A percentile compares a stretch with the other conserved stretches of the same genome.
Conservation (phyloP, 1,140 invertebrate species). For the Eriocheir sinensis region DNA sequence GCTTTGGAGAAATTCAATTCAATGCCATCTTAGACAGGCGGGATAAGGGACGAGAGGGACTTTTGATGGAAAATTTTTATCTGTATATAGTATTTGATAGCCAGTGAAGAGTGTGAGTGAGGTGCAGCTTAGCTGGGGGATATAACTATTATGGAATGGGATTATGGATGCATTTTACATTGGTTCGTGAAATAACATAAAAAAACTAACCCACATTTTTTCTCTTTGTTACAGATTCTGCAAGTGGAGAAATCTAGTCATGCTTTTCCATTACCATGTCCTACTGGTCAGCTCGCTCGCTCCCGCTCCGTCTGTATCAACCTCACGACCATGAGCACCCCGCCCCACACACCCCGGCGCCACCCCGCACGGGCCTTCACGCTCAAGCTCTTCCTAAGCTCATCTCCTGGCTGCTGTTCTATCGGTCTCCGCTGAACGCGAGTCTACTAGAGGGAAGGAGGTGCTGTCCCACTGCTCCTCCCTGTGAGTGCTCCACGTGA, state of each 20-base stretch:
- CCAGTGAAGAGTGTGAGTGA: background rate
- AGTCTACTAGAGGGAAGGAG: background rate
- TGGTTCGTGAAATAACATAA: background rate
- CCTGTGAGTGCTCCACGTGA: background rate
- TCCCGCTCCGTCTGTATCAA: slow-evolving; percentile 9
- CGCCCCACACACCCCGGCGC: background rate
- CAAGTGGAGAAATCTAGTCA: slow-evolving; percentile 65
- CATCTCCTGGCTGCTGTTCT: background rate
- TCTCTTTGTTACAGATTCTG: slow-evolving; percentile 57
- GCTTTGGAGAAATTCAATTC: slow-evolving; percentile 77
- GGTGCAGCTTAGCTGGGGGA: background rate
- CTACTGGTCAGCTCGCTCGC: slow-evolving; percentile 64
- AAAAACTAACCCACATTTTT: background rate
- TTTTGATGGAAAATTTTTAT: slow-evolving; percentile 43
- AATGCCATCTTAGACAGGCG: slow-evolving; percentile 72
- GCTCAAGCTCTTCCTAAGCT: slow-evolving; percentile 1
- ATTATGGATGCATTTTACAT: background rate
- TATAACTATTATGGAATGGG: background rate
- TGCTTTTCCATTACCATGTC: slow-evolving; percentile 70
- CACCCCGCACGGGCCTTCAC: slow-evolving; percentile 9
- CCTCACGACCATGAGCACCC: slow-evolving; percentile 33
- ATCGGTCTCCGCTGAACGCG: background rate
- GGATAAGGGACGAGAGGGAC: background rate
- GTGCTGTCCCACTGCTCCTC: background rate
- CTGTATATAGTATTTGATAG: background rate